Evolutionary conservation across 2,113 vertebrate species (phyloP).

Genomic region (Myotis lucifugus): DNA sequence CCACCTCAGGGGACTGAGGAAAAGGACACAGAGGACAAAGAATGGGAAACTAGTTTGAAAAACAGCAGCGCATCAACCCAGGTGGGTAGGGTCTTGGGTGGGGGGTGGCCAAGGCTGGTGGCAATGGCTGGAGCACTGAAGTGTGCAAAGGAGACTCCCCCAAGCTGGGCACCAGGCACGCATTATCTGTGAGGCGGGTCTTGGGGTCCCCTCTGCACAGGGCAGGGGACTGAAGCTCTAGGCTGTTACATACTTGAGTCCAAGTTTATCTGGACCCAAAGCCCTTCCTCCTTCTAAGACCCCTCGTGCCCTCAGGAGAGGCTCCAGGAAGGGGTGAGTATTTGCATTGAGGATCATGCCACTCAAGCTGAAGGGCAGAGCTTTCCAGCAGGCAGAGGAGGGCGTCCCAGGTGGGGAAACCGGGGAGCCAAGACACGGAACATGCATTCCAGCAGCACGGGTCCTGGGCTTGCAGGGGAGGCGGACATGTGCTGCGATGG

Average conservation of each 20-base stretch:
- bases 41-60: neutral
- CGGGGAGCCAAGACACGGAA: neutral
- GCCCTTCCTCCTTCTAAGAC: neutral
- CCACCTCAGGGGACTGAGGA: neutral
- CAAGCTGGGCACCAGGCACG: neutral
- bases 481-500: neutral
- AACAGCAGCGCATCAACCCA: neutral
- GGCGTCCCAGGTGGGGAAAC: neutral
- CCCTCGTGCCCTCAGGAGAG: neutral
- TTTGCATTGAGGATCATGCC: neutral
- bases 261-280: neutral
- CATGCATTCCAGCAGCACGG: neutral
- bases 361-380: neutral
- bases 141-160: neutral
- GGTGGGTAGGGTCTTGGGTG: neutral
- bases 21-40: neutral
- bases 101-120: neutral
- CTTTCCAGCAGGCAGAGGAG: neutral
- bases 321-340: rapidly evolving
- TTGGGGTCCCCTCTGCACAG: neutral
- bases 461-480: neutral
- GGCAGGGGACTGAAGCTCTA: neutral
- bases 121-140: rapidly evolving
- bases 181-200: neutral
- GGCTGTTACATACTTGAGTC: neutral